Base-by-base conservation (phyloP, 2,113 vertebrate species). In the Catharus fuscescens region DNA sequence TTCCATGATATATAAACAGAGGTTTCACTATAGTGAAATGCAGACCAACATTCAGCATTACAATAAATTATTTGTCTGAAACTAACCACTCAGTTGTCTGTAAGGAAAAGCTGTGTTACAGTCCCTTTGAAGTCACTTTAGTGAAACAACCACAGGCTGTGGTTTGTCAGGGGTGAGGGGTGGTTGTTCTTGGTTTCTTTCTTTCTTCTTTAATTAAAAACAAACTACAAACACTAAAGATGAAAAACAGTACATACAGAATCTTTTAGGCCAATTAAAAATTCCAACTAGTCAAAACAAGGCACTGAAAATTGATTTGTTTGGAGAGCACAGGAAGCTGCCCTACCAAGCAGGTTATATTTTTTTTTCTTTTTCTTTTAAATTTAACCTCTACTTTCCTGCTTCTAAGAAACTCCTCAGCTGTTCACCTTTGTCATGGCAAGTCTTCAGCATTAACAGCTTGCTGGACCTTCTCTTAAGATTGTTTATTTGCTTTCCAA, bases 281-380 rank as follows among this genome's bases (percentile, higher is more conserved):
- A 62, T 19, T 54, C 11, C 29, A 54, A 45, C 18, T 34, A 82
- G 13, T 67, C 18, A 53, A 67, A 95, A 70, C 14, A 77, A 47
- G 29, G 31, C 67, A 50, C 5, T 5, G 2, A 77, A 80, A 92
- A 66, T 16, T 8, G 7, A 14, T 54, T 42, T 80, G 25, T 42
- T 15, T 34, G 38, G 14, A 80, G 26, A 70, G 16, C 53, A 83
- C 20, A 70, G 38, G 60, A 90, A 86, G 31, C 34, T 71, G 16
- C 67, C 60, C 40, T 54, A 14, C 20, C 57, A 32, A 53, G 20
- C 29, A 52, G 6, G 5, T 26, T 61, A 14, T 40, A 77, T 47
- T 8, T 5, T 11, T 2, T 1, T 0, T 7, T 2, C 1, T 16
- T 29, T 56, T 77, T 40, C 8, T 70, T 74, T 62, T 26, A 42